Percentiles rank a stretch among this genome's conserved stretches.
Conservation (phyloP, 2,113 vertebrate species). For the crab-eating macaque (Macaca fascicularis) region DNA sequence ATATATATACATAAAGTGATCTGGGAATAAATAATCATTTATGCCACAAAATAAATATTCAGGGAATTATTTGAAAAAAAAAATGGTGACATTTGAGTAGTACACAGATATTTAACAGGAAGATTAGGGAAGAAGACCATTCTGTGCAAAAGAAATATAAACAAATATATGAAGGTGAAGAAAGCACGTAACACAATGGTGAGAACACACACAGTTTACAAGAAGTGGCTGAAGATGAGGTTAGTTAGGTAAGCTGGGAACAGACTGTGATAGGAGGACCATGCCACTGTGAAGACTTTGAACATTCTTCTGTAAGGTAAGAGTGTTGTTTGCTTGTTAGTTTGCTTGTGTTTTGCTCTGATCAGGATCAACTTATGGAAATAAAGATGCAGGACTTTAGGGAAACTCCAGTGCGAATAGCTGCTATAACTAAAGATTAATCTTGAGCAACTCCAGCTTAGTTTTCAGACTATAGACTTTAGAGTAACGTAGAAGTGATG, state of each 20-base stretch:
- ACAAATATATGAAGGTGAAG: neutral
- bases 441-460: neutral
- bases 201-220: neutral
- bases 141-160: neutral
- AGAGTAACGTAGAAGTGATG: neutral
- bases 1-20: neutral
- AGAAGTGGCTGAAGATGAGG: neutral
- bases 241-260: neutral
- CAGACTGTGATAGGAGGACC: too few species aligned
- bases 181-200: too few species aligned
- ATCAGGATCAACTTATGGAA: neutral
- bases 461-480: neutral
- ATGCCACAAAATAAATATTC: neutral
- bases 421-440: neutral
- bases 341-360: neutral
- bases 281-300: neutral
- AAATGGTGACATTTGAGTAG: too few species aligned
- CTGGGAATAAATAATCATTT: neutral
- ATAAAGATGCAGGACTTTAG: neutral
- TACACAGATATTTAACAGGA: neutral
- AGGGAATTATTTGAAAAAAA: neutral
- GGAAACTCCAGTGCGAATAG: neutral
- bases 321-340: too few species aligned
- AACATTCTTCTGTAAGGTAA: neutral
- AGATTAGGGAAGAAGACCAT: neutral